Conservation (phyloP, 2,888 invertebrate genomes). For the Hirtodrosophila confusa region DNA sequence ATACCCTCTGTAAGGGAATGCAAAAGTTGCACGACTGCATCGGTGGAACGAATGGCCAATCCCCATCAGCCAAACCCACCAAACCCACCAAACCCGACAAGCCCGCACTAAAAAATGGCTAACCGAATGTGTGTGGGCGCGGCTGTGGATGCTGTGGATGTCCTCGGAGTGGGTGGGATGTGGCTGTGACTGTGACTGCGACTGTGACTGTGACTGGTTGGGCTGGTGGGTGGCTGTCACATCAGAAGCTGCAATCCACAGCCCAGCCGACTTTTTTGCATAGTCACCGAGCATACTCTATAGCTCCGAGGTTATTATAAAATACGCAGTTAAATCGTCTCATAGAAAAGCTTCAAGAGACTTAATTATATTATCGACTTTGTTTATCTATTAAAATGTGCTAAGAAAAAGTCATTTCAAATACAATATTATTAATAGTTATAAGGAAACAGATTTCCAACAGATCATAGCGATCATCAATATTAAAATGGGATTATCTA, state of each 20-base stretch:
- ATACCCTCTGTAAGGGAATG: no score
- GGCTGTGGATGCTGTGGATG: slow-evolving; percentile 56
- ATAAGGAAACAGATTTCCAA: no score
- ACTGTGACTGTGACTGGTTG: slow-evolving; percentile 22
- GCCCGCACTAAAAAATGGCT: slow-evolving; percentile 74
- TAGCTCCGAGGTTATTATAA: no score
- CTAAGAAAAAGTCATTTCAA: no score
- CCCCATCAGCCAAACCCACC: slow-evolving; percentile 1
- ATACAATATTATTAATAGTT: no score
- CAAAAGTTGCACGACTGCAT: slow-evolving; percentile 25
- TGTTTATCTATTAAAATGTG: no score
- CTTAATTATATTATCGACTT: no score
- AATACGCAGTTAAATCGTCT: no score
- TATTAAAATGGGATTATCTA: no score
- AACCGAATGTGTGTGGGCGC: slow-evolving; percentile 77
- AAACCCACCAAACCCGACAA: slow-evolving; percentile 1
- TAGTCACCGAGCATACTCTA: slow-evolving; percentile 28
- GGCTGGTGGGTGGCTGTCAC: slow-evolving; percentile 45
- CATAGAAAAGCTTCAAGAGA: no score
- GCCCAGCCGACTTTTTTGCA: slow-evolving; percentile 27
- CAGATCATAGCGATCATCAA: no score
- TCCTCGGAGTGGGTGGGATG: background rate
- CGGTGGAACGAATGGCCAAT: slow-evolving; percentile 41
- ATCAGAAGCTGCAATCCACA: slow-evolving; percentile 36
- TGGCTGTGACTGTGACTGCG: background rate